phyloP scores from a whole-genome alignment of 1,140 invertebrate species.

The Limonius californicus region DNA sequence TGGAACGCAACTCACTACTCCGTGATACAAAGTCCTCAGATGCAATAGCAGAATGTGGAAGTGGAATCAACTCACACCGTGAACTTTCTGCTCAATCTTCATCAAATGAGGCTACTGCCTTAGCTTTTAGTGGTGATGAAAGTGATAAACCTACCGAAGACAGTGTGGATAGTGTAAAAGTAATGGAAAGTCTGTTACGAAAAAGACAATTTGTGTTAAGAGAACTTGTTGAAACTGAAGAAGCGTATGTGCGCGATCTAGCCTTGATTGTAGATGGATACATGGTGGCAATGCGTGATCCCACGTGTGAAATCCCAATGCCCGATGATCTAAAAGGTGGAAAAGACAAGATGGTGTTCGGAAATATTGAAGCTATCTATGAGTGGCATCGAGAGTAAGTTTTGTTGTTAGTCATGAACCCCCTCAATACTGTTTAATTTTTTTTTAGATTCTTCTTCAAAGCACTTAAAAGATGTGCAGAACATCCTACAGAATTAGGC shows the following conservation, averaged over 20 bases:
- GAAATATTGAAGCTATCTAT: slow-evolving; percentile 96
- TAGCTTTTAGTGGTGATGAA: slow-evolving; percentile 44
- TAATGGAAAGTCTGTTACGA: slow-evolving; percentile 37
- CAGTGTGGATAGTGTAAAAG: slow-evolving; percentile 35
- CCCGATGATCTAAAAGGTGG: slow-evolving; percentile 84
- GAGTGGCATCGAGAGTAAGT: slow-evolving; percentile 99
- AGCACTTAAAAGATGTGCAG: slow-evolving; percentile 82
- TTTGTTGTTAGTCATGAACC: no score
- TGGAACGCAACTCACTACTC: slow-evolving; percentile 47
- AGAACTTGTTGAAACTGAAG: slow-evolving; percentile 93
- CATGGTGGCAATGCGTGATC: slow-evolving; percentile 67
- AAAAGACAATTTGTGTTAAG: slow-evolving; percentile 60
- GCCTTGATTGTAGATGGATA: slow-evolving; percentile 80
- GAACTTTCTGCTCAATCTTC: slow-evolving; percentile 38
- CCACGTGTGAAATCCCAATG: slow-evolving; percentile 73
- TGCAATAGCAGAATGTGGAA: slow-evolving; percentile 44
- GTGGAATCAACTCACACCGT: slow-evolving; percentile 30
- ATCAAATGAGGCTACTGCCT: slow-evolving; percentile 39
- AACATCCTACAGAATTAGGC: slow-evolving; percentile 81
- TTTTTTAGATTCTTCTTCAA: slow-evolving; percentile 88
- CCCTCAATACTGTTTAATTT: no score
- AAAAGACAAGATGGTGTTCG: slow-evolving; percentile 97
- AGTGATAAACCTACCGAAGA: slow-evolving; percentile 43
- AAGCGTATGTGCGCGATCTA: slow-evolving; percentile 91
- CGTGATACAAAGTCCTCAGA: slow-evolving; percentile 42